Evolutionary conservation across 1,140 invertebrate genomes (phyloP).

Genomic region (Orius insidiosus): DNA sequence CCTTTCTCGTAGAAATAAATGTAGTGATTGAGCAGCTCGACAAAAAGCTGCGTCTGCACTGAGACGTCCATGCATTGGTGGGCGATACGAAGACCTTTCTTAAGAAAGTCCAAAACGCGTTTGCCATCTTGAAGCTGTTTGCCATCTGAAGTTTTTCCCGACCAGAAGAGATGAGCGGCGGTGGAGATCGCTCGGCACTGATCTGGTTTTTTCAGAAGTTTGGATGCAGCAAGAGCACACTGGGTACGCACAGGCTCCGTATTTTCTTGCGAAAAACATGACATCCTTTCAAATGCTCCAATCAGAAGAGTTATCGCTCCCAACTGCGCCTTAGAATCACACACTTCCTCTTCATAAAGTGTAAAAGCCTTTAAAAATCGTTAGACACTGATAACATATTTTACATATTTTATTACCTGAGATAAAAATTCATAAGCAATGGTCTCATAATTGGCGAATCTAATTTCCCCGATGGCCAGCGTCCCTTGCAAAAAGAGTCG

Average conservation of each 20-base stretch:
- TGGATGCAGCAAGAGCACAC: slow-evolving; percentile 83
- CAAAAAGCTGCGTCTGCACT: slow-evolving; percentile 88
- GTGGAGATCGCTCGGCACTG: slow-evolving; percentile 82
- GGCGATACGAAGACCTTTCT: slow-evolving; percentile 86
- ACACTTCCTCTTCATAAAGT: slow-evolving; percentile 96
- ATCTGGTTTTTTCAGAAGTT: slow-evolving; percentile 93
- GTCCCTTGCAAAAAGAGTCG: slow-evolving; percentile 90
- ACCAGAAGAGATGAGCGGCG: slow-evolving; percentile 94
- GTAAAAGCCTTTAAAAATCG: slow-evolving; percentile 59
- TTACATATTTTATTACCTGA: too few species aligned
- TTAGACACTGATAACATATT: too few species aligned
- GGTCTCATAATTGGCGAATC: slow-evolving; percentile 87
- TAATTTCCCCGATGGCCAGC: slow-evolving; percentile 76
- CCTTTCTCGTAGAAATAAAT: slow-evolving; percentile 88
- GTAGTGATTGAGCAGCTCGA: slow-evolving; percentile 88
- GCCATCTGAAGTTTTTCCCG: slow-evolving; percentile 57
- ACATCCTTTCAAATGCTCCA: slow-evolving; percentile 86
- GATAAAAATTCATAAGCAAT: slow-evolving; percentile 98
- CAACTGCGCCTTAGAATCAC: slow-evolving; percentile 91
- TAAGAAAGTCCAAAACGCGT: slow-evolving; percentile 84
- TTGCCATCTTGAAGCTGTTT: slow-evolving; percentile 75
- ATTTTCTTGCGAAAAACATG: slow-evolving; percentile 71
- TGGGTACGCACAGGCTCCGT: slow-evolving; percentile 91
- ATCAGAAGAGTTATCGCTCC: slow-evolving; percentile 91
- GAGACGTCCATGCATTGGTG: slow-evolving; percentile 96